phyloP scores from a whole-genome alignment of 2,888 invertebrate species.

The Omphaloscelis lunosa region DNA sequence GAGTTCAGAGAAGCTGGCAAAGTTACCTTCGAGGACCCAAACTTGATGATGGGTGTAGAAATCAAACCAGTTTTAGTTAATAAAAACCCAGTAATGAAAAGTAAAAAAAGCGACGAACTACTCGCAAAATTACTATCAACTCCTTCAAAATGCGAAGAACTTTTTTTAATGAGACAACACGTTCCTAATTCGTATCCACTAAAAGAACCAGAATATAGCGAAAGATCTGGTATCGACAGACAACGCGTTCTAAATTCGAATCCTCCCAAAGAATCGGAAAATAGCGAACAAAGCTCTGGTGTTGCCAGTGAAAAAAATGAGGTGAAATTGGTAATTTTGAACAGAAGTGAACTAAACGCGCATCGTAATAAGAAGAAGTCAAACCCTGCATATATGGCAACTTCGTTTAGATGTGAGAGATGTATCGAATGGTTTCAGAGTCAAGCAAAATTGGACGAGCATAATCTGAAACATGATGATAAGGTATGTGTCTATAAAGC shows the following conservation, averaged over 20 bases:
- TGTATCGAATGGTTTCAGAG: constrained; percentile 8
- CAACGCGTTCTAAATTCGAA: neutral
- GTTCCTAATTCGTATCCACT: no score
- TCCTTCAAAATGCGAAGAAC: neutral
- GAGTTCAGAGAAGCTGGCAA: neutral
- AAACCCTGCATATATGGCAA: accelerated
- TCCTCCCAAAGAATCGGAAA: neutral
- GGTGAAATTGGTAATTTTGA: neutral
- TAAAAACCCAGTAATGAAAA: neutral
- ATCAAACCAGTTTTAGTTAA: neutral
- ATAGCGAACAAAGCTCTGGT: neutral
- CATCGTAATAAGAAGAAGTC: neutral
- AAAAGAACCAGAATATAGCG: neutral
- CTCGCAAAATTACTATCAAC: constrained; percentile 1
- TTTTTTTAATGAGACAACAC: neutral
- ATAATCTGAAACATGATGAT: constrained; percentile 28
- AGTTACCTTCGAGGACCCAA: neutral
- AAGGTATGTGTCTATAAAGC: neutral
- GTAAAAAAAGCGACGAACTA: neutral
- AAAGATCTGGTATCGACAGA: neutral
- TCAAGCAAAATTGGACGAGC: constrained; percentile 23
- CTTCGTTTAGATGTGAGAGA: constrained; percentile 12
- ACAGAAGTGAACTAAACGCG: neutral
- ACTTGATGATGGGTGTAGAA: neutral
- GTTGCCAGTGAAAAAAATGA: neutral